Percentiles rank a stretch among this genome's conserved stretches.
Evolutionary conservation across 2,888 invertebrate species (phyloP).

Genomic region (Rhagophthalmus giganteus): DNA sequence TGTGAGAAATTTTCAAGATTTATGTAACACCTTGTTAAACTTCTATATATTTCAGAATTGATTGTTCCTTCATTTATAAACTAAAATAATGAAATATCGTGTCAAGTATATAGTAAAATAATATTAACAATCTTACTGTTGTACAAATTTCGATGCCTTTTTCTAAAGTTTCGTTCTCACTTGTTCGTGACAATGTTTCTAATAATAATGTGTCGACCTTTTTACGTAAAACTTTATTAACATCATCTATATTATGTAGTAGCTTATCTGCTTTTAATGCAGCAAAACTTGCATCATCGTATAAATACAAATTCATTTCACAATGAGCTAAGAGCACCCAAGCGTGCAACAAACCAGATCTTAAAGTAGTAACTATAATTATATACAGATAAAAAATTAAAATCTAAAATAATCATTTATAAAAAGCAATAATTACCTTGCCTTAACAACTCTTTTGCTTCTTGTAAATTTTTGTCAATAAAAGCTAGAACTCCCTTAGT

Average conservation of each 20-base stretch:
- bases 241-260: slow-evolving; percentile 42
- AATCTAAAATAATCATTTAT: slow-evolving; percentile 1
- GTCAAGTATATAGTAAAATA: slow-evolving; percentile 1
- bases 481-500: slow-evolving; percentile 63
- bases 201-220: slow-evolving; percentile 48
- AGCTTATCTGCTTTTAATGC: slow-evolving; percentile 51
- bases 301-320: slow-evolving; percentile 58
- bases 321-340: slow-evolving; percentile 58
- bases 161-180: slow-evolving; percentile 57
- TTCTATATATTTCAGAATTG: slow-evolving; percentile 4
- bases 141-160: slow-evolving; percentile 49
- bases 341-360: slow-evolving; percentile 56
- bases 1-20: slow-evolving; percentile 50
- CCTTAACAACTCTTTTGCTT: slow-evolving; percentile 59
- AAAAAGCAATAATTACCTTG: slow-evolving; percentile 43
- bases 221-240: slow-evolving; percentile 41
- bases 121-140: slow-evolving; percentile 46
- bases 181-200: slow-evolving; percentile 54
- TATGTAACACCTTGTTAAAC: slow-evolving; percentile 46
- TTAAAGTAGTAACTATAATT: slow-evolving; percentile 37
- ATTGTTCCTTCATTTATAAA: slow-evolving; percentile 11
- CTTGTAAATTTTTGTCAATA: slow-evolving; percentile 59
- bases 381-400: no score
- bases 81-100: slow-evolving; percentile 4
- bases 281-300: slow-evolving; percentile 56